Evolutionary conservation across 2,113 vertebrate species (phyloP).

Genomic region (Scophthalmus maximus): DNA sequence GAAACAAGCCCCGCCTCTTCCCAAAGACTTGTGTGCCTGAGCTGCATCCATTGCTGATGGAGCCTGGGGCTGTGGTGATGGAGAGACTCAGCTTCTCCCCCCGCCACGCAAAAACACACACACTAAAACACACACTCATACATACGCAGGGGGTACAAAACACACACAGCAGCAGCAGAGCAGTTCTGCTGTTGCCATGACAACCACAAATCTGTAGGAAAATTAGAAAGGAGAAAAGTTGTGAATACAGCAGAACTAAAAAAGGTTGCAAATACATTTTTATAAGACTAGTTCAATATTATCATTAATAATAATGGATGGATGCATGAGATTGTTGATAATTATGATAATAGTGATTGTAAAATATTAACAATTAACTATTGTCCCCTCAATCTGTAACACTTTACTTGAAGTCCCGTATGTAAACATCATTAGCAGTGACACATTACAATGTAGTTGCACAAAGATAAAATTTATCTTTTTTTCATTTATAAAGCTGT

Average conservation of each 20-base stretch:
- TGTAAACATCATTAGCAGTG: no score
- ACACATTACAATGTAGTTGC: no score
- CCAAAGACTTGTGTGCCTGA: constrained; percentile 30
- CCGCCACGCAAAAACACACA: constrained; percentile 27
- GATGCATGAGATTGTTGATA: no score
- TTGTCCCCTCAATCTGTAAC: no score
- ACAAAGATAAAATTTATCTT: background rate
- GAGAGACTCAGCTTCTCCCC: constrained; percentile 24
- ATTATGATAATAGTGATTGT: no score
- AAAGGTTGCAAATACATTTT: no score
- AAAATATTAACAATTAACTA: no score
- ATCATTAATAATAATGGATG: no score
- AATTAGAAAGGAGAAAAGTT: constrained; percentile 38
- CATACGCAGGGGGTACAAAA: constrained; percentile 17
- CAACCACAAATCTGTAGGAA: constrained; percentile 71
- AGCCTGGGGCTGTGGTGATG: constrained; percentile 21
- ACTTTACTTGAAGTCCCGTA: no score
- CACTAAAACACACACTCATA: constrained; percentile 7
- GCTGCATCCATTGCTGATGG: constrained; percentile 52
- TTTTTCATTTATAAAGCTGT: no score
- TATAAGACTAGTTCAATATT: no score
- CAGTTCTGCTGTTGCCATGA: constrained; percentile 78
- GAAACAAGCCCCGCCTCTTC: constrained; percentile 74
- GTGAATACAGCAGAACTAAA: background rate
- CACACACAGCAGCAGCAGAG: constrained; percentile 22